A percentile compares a stretch with the other conserved stretches of the same genome.
Evolutionary conservation across 37 sponge, comb jelly and placozoan genomes (phyloP).

Genomic region (Theonella swinhoei): DNA sequence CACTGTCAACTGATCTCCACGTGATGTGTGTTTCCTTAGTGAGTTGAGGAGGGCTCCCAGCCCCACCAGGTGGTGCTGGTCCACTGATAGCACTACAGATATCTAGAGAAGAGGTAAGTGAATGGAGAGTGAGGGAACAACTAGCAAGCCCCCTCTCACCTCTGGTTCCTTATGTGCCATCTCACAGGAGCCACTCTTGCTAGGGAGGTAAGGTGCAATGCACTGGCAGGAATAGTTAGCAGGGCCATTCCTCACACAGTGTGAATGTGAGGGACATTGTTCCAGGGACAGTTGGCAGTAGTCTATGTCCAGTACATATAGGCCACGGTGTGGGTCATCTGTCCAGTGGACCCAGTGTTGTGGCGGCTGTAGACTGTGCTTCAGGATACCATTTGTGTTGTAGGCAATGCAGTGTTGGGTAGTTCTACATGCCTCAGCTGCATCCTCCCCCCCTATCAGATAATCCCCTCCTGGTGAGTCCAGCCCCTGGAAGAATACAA

Average conservation of each 20-base stretch:
- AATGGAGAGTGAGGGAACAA: no score
- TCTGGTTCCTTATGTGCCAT: background rate
- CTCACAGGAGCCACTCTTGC: background rate
- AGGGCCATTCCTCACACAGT: slow-evolving; percentile 45
- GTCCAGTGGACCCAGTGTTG: slow-evolving; percentile 44
- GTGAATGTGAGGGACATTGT: slow-evolving; percentile 57
- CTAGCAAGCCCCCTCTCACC: no score
- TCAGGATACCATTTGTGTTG: slow-evolving; percentile 70
- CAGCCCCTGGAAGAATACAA: slow-evolving; percentile 53
- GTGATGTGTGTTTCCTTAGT: slow-evolving; percentile 16
- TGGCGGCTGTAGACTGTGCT: slow-evolving; percentile 48
- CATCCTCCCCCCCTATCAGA: slow-evolving; percentile 26
- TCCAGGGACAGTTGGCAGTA: slow-evolving; percentile 58
- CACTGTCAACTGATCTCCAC: slow-evolving; percentile 13
- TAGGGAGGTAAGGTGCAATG: background rate
- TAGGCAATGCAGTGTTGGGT: slow-evolving; percentile 54
- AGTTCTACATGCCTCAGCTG: slow-evolving; percentile 39
- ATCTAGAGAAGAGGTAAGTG: background rate
- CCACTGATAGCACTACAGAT: slow-evolving; percentile 49
- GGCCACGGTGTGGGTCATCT: slow-evolving; percentile 18
- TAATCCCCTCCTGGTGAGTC: slow-evolving; percentile 72
- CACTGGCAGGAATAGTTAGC: slow-evolving; percentile 74
- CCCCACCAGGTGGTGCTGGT: slow-evolving; percentile 48
- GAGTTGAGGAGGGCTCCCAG: slow-evolving; percentile 49
- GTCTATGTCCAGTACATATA: slow-evolving; percentile 67